These are phyloP conservation scores for Glyphotaelius pellucidus DNA, from an alignment of 2,888 invertebrate species.

Conservation along the genomic window DNA sequence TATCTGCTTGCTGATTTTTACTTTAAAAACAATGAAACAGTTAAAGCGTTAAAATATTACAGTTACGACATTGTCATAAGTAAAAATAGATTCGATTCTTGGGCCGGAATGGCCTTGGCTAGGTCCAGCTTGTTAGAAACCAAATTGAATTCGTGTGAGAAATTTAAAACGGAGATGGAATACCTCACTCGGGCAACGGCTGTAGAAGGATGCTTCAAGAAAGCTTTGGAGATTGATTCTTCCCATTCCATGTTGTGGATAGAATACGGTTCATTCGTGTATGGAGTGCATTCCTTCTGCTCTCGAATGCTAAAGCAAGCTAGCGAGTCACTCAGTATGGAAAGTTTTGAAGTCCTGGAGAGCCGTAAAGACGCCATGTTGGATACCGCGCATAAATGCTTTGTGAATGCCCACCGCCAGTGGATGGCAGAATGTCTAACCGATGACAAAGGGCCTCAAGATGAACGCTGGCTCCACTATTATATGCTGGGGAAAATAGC, in stretches of 20 bases:
- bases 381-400: slow-evolving; percentile 87
- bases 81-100: slow-evolving; percentile 90
- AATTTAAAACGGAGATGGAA: slow-evolving; percentile 79
- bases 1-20: slow-evolving; percentile 95
- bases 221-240: slow-evolving; percentile 86
- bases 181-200: slow-evolving; percentile 84
- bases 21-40: slow-evolving; percentile 90
- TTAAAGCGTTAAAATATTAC: slow-evolving; percentile 88
- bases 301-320: slow-evolving; percentile 91
- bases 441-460: slow-evolving; percentile 80
- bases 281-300: slow-evolving; percentile 93
- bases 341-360: slow-evolving; percentile 85
- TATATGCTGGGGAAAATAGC: slow-evolving; percentile 98
- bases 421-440: slow-evolving; percentile 76
- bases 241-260: slow-evolving; percentile 89
- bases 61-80: slow-evolving; percentile 89
- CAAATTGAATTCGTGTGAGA: slow-evolving; percentile 86
- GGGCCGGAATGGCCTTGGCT: slow-evolving; percentile 93
- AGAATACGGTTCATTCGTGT: slow-evolving; percentile 94
- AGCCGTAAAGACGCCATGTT: slow-evolving; percentile 88
- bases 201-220: slow-evolving; percentile 88
- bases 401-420: slow-evolving; percentile 82
- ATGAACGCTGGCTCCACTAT: slow-evolving; percentile 94
- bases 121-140: slow-evolving; percentile 87
- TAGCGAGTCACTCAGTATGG: slow-evolving; percentile 85